Conservation (phyloP, 2,888 invertebrate species). For the Sipha maydis region DNA sequence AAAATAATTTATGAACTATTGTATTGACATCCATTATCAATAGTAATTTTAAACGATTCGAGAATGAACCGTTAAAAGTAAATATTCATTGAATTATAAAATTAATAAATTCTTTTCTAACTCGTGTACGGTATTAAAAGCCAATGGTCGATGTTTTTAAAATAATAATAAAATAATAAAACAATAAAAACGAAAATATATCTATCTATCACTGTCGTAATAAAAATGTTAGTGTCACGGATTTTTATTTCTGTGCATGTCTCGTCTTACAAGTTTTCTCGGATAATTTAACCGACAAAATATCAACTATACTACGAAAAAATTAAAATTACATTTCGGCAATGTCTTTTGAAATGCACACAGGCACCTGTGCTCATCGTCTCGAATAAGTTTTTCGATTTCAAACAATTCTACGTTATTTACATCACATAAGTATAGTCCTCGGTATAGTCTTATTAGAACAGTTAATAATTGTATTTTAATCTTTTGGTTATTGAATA, state of each 20-base stretch:
- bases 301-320: neutral
- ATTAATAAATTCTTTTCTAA: too few species aligned
- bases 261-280: neutral
- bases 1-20: too few species aligned
- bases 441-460: neutral
- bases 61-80: too few species aligned
- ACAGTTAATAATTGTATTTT: neutral
- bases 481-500: neutral
- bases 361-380: neutral
- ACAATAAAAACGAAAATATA: too few species aligned
- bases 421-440: too few species aligned
- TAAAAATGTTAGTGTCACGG: neutral
- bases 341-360: neutral
- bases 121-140: too few species aligned
- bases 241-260: conserved; percentile 17
- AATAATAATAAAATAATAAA: neutral
- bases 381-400: too few species aligned
- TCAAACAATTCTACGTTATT: neutral
- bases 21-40: too few species aligned
- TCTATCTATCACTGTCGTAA: conserved; percentile 3
- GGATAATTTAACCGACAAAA: neutral
- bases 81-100: too few species aligned
- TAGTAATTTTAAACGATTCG: too few species aligned
- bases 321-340: neutral
- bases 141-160: neutral